A percentile compares a stretch with the other conserved stretches of the same genome.
Evolutionary conservation across 2,797 vertebrate genomes (phyloP).

Genomic region (Leptodactylus fallax): DNA sequence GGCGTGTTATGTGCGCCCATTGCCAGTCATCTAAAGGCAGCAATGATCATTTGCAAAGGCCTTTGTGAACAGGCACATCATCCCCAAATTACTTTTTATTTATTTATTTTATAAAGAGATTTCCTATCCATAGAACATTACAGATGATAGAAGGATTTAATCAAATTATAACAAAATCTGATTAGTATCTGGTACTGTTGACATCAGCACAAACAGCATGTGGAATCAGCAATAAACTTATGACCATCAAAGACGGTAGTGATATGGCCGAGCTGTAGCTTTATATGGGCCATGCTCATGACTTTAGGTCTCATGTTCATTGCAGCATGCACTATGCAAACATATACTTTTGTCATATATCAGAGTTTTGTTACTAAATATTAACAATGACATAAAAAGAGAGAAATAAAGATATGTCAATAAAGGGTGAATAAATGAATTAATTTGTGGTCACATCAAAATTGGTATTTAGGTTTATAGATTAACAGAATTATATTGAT

Average conservation of each 20-base stretch:
- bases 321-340: not conserved
- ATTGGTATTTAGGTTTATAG: not conserved
- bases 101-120: constrained; percentile 64
- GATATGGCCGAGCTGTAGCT: not conserved
- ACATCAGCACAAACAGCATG: constrained; percentile 69
- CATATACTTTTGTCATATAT: not conserved
- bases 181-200: constrained; percentile 67
- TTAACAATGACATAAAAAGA: not conserved
- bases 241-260: constrained; percentile 6
- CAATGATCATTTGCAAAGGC: constrained; percentile 73
- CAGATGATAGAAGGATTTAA: constrained; percentile 70
- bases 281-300: not conserved
- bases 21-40: constrained; percentile 72
- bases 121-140: constrained; percentile 65
- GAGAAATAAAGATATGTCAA: not conserved
- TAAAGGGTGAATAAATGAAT: not conserved
- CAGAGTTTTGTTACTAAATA: not conserved
- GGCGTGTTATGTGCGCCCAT: constrained; percentile 74
- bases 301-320: not conserved
- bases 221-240: constrained; percentile 52
- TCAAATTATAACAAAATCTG: constrained; percentile 64
- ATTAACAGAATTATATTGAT: not conserved
- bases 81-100: constrained; percentile 73
- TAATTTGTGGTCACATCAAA: not conserved
- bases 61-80: constrained; percentile 73